Evolutionary conservation across 2,888 invertebrate species (phyloP).

Genomic region (Zygothrica quintamaculata): DNA sequence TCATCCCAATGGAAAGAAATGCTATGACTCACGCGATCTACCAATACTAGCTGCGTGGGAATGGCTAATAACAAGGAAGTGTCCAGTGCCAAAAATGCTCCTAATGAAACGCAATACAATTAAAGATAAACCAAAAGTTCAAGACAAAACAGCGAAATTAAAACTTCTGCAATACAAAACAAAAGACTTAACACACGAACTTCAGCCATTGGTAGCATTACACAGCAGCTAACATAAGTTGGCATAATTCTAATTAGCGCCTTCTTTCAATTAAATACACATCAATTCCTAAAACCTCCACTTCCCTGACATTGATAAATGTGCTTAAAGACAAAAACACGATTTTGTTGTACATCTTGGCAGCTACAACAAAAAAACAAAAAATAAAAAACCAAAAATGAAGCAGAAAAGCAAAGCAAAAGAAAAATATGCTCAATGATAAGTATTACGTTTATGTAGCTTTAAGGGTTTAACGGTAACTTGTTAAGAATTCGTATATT

Average conservation of each 20-base stretch:
- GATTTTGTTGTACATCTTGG: conserved; percentile 58
- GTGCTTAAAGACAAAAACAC: conserved; percentile 62
- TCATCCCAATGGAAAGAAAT: conserved; percentile 55
- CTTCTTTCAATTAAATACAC: conserved; percentile 73
- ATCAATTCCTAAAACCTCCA: conserved; percentile 67
- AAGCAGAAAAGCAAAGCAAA: no score
- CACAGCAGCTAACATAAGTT: conserved; percentile 55
- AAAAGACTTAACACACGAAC: conserved; percentile 57
- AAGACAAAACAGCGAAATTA: conserved; percentile 8
- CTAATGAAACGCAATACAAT: conserved; percentile 2
- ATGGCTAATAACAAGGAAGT: conserved; percentile 76
- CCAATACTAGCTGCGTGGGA: conserved; percentile 69
- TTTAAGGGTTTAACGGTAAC: conserved; percentile 16
- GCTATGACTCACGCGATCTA: conserved; percentile 77
- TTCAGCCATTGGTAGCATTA: conserved; percentile 55
- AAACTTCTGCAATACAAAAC: conserved; percentile 10
- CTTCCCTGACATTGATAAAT: conserved; percentile 74
- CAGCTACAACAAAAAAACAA: conserved; percentile 34
- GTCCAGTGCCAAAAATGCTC: conserved; percentile 27
- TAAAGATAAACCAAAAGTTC: conserved; percentile 8
- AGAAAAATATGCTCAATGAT: conserved; percentile 26
- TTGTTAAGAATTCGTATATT: conserved; percentile 58
- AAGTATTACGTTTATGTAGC: conserved; percentile 2
- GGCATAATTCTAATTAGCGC: conserved; percentile 75
- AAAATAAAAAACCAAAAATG: no score